phyloP scores from a whole-genome alignment of 2,113 vertebrate genomes.

The Lucifuga dentata region DNA sequence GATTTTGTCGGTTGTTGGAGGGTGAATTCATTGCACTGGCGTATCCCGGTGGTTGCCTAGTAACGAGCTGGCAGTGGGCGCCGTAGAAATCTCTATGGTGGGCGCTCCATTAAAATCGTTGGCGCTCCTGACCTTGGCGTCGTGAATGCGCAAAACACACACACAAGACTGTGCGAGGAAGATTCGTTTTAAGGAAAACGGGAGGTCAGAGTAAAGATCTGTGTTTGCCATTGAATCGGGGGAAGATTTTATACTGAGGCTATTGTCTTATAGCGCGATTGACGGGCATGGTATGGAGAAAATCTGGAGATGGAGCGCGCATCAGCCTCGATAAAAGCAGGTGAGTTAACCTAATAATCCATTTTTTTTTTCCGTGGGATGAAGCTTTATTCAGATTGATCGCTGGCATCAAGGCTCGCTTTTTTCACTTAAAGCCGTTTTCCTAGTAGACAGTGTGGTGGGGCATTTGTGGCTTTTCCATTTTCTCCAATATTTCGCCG shows the following conservation, averaged over 20 bases:
- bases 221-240: conserved; percentile 57
- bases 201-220: conserved; percentile 73
- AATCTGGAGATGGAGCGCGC: conserved; percentile 69
- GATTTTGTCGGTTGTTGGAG: conserved; percentile 64
- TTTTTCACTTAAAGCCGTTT: not conserved
- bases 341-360: conserved; percentile 73
- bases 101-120: conserved; percentile 82
- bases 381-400: conserved; percentile 46
- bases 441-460: not conserved
- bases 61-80: conserved; percentile 84
- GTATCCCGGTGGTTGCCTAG: conserved; percentile 83
- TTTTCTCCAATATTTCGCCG: conserved; percentile 42
- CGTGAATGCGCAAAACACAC: conserved; percentile 81
- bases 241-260: conserved; percentile 31
- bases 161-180: conserved; percentile 56
- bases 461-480: not conserved
- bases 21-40: conserved; percentile 72
- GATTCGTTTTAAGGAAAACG: conserved; percentile 48
- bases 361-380: conserved; percentile 3
- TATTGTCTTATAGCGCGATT: conserved; percentile 30
- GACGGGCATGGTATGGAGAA: conserved; percentile 62
- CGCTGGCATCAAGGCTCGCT: not conserved
- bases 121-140: conserved; percentile 83
- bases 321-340: conserved; percentile 69
- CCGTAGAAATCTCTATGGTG: conserved; percentile 79